phyloP scores from a whole-genome alignment of 2,888 invertebrate species.

The Electrophaes corylata region DNA sequence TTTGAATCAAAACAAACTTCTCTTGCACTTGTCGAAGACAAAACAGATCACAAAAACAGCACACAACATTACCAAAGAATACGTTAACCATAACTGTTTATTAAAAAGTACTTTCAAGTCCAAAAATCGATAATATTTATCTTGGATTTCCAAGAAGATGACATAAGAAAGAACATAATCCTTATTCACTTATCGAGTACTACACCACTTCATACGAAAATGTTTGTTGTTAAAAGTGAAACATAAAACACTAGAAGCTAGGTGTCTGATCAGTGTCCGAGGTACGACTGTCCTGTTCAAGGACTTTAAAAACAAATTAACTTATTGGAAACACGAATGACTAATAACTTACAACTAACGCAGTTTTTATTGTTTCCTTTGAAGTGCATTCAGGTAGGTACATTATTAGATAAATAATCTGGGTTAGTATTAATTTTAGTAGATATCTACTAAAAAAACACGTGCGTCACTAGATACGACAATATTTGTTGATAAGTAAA shows the following conservation, averaged over 20 bases:
- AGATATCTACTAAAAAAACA: slow-evolving; percentile 3
- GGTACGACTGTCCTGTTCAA: slow-evolving; percentile 16
- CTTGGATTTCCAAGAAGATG: slow-evolving; percentile 23
- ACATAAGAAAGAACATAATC: slow-evolving; percentile 31
- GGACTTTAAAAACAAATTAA: slow-evolving; percentile 13
- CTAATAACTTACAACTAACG: slow-evolving; percentile 8
- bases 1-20: slow-evolving; percentile 22
- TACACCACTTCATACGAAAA: slow-evolving; percentile 2
- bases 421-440: slow-evolving; percentile 15
- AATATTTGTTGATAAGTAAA: slow-evolving; percentile 8
- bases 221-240: not conserved
- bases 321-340: slow-evolving; percentile 20
- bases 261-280: not conserved
- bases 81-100: slow-evolving; percentile 32
- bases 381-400: slow-evolving; percentile 9
- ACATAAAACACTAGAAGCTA: not conserved
- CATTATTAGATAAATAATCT: slow-evolving; percentile 26
- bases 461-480: slow-evolving; percentile 13
- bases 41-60: slow-evolving; percentile 30
- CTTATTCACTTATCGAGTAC: slow-evolving; percentile 9
- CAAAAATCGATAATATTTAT: slow-evolving; percentile 40
- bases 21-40: slow-evolving; percentile 24
- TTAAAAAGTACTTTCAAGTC: slow-evolving; percentile 29
- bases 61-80: slow-evolving; percentile 26
- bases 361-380: slow-evolving; percentile 13